Percentiles rank a stretch among this genome's conserved stretches.
phyloP scores from a whole-genome alignment of 2,888 invertebrate species.

The Dusona sp. region DNA sequence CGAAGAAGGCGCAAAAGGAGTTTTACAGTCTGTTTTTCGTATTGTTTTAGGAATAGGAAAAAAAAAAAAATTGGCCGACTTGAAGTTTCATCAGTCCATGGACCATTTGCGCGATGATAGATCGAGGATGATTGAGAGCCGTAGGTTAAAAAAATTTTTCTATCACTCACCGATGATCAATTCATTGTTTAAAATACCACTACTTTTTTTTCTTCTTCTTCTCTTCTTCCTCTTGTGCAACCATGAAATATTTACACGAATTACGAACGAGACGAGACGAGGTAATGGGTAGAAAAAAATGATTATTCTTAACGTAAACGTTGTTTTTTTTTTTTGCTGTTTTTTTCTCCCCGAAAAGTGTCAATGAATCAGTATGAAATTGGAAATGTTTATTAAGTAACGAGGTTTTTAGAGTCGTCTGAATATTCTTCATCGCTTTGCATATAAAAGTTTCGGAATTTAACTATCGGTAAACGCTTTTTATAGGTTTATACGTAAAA shows the following conservation, averaged over 20 bases:
- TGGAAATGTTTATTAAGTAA: neutral
- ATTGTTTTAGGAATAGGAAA: constrained; percentile 30
- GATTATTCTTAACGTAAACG: constrained; percentile 10
- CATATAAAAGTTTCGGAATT: constrained; percentile 11
- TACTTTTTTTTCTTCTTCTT: constrained; percentile 64
- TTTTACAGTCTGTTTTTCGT: constrained; percentile 38
- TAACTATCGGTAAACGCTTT: neutral
- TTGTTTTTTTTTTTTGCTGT: neutral
- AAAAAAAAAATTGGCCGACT: constrained; percentile 36
- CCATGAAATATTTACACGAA: constrained; percentile 66
- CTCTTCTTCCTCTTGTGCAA: constrained; percentile 61
- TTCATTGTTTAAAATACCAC: constrained; percentile 71
- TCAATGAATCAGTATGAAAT: constrained; percentile 7
- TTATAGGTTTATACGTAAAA: neutral
- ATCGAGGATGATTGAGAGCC: constrained; percentile 47
- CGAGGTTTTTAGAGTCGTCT: constrained; percentile 1
- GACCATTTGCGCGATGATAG: constrained; percentile 41
- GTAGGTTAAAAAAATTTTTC: constrained; percentile 49
- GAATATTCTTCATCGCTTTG: neutral
- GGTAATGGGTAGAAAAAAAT: constrained; percentile 35
- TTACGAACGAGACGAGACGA: constrained; percentile 52
- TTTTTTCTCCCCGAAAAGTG: constrained; percentile 1
- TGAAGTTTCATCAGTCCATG: constrained; percentile 25
- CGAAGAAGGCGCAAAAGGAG: constrained; percentile 20
- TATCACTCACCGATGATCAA: constrained; percentile 60